phyloP scores from a whole-genome alignment of 2,797 vertebrate genomes.

The Furcifer pardalis region DNA sequence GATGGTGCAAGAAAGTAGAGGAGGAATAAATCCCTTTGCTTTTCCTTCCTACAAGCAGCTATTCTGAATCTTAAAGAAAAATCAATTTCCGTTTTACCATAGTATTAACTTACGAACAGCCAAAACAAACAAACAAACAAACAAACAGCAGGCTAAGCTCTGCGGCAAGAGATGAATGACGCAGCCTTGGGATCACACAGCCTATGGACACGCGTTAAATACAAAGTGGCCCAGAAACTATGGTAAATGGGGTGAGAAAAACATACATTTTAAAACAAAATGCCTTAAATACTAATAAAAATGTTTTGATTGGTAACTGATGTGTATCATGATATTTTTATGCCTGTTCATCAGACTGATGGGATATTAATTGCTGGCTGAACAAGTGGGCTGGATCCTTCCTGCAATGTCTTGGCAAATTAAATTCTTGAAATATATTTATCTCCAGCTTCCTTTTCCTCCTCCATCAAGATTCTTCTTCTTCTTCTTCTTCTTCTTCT shows the following conservation, averaged over 20 bases:
- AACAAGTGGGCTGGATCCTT: not conserved
- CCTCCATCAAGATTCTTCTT: too few species aligned
- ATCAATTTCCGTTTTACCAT: not conserved
- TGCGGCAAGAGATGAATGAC: not conserved
- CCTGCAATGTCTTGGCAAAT: not conserved
- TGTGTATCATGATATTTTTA: not conserved
- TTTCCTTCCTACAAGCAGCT: not conserved
- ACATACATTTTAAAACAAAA: not conserved
- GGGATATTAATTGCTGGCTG: not conserved
- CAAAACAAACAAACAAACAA: not conserved
- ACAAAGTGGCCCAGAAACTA: not conserved
- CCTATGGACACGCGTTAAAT: too few species aligned
- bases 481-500: not conserved
- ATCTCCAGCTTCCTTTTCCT: too few species aligned
- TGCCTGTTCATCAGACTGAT: not conserved
- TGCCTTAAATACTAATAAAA: not conserved
- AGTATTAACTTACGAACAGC: not conserved
- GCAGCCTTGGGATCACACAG: too few species aligned
- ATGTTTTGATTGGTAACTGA: not conserved
- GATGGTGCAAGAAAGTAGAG: not conserved
- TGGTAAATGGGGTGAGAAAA: too few species aligned
- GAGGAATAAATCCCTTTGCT: too few species aligned
- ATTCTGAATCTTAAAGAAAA: not conserved
- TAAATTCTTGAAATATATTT: too few species aligned
- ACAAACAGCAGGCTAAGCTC: not conserved